These are phyloP conservation scores for Melanogrammus aeglefinus DNA, from an alignment of 2,797 vertebrate genomes.

Conservation along the genomic window DNA sequence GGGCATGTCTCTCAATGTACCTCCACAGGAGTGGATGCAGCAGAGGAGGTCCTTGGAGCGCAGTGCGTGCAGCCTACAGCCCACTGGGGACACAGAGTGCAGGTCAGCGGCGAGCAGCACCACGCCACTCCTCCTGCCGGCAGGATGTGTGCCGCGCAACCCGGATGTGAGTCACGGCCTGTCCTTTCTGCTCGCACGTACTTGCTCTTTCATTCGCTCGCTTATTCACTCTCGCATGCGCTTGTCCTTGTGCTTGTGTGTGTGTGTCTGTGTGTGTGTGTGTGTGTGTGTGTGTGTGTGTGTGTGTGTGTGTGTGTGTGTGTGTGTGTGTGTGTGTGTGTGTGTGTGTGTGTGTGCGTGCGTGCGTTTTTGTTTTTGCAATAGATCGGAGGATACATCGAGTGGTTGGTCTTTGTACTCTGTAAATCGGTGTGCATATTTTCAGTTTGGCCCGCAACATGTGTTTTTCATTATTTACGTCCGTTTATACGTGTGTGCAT, in stretches of 20 bases:
- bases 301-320: neutral
- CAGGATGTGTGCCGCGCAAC: slow-evolving; percentile 16
- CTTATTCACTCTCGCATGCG: no score
- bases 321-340: neutral
- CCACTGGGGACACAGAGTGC: slow-evolving; percentile 42
- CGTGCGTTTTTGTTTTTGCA: slow-evolving; percentile 25
- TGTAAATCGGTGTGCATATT: neutral
- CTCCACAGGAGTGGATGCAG: slow-evolving; percentile 42
- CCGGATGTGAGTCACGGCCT: slow-evolving; percentile 45
- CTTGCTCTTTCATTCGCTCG: neutral
- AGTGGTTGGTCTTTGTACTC: neutral
- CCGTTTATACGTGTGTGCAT: neutral
- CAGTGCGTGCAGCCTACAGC: slow-evolving; percentile 27
- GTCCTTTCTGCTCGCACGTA: neutral
- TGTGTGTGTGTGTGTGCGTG: slow-evolving; percentile 8
- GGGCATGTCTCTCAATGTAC: slow-evolving; percentile 16
- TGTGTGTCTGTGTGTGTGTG: neutral
- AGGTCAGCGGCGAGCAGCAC: slow-evolving; percentile 39
- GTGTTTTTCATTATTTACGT: neutral
- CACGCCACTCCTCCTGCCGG: slow-evolving; percentile 6
- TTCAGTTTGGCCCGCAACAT: neutral
- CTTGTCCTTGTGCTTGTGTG: neutral
- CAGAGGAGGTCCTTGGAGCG: slow-evolving; percentile 37
- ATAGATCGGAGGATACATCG: neutral
- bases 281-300: slow-evolving; percentile 6